phyloP scores from a whole-genome alignment of 2,888 invertebrate species.

The Argynnis bischoffii region DNA sequence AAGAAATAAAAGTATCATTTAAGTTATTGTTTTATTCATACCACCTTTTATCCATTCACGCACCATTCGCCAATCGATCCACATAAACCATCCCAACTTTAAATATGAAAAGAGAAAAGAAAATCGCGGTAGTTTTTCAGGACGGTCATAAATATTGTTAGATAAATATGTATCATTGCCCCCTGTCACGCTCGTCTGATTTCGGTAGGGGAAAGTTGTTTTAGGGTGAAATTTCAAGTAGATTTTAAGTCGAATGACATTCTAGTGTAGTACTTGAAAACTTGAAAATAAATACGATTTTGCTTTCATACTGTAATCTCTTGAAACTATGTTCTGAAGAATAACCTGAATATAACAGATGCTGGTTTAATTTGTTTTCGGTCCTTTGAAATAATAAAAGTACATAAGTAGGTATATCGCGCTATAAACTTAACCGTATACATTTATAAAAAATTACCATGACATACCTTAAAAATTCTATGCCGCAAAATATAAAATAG shows the following conservation, averaged over 20 bases:
- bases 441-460: neutral
- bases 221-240: slow-evolving; percentile 61
- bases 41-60: slow-evolving; percentile 54
- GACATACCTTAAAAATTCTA: neutral
- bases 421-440: too few relatives aligned
- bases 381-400: too few relatives aligned
- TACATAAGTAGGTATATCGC: too few relatives aligned
- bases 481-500: slow-evolving; percentile 27
- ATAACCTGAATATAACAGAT: too few relatives aligned
- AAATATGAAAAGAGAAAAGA: slow-evolving; percentile 70
- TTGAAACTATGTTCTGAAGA: too few relatives aligned
- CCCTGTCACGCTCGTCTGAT: slow-evolving; percentile 60
- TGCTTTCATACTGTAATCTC: too few relatives aligned
- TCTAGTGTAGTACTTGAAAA: neutral
- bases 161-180: slow-evolving; percentile 79
- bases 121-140: slow-evolving; percentile 65
- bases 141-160: slow-evolving; percentile 73
- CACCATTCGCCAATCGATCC: slow-evolving; percentile 54
- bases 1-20: slow-evolving; percentile 27
- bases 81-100: slow-evolving; percentile 70
- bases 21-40: slow-evolving; percentile 52
- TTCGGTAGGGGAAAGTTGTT: slow-evolving; percentile 54
- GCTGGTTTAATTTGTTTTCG: too few relatives aligned
- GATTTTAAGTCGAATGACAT: slow-evolving; percentile 49
- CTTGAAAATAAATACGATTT: too few relatives aligned